These are phyloP conservation scores for Epistrophella euchroma DNA, from an alignment of 2,888 invertebrate species.

Conservation along the genomic window DNA sequence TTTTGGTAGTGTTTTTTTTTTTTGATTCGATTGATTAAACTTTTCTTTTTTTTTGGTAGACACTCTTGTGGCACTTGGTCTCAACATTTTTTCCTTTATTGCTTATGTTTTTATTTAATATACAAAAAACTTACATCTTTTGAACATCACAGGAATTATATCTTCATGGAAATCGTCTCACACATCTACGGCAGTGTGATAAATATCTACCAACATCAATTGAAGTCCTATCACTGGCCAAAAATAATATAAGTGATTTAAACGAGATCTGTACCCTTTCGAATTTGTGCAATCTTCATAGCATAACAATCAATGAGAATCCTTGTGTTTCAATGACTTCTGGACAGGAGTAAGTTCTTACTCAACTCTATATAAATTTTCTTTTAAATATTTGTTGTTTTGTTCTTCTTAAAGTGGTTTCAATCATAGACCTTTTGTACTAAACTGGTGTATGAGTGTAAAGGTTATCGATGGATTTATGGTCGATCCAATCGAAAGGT, in stretches of 20 bases:
- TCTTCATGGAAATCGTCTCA: slow-evolving; percentile 93
- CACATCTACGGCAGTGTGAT: slow-evolving; percentile 92
- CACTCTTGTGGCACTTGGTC: neutral
- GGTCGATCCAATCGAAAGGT: slow-evolving; percentile 95
- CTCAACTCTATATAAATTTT: neutral
- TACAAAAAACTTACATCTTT: neutral
- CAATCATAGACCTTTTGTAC: slow-evolving; percentile 95
- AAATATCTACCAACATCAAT: slow-evolving; percentile 91
- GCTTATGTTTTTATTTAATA: neutral
- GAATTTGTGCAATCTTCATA: slow-evolving; percentile 90
- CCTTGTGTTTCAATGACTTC: slow-evolving; percentile 93
- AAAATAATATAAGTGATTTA: slow-evolving; percentile 93
- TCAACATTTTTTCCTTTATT: neutral
- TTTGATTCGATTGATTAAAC: neutral
- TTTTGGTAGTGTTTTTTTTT: slow-evolving; percentile 27
- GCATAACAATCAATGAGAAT: slow-evolving; percentile 93
- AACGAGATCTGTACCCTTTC: slow-evolving; percentile 93
- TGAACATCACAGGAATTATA: slow-evolving; percentile 89
- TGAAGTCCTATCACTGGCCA: slow-evolving; percentile 90
- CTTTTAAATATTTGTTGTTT: neutral
- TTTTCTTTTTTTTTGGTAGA: slow-evolving; percentile 5
- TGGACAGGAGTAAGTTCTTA: slow-evolving; percentile 87
- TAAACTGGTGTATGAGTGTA: slow-evolving; percentile 96
- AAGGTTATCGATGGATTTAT: slow-evolving; percentile 94
- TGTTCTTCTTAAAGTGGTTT: slow-evolving; percentile 88